A percentile compares a stretch with the other conserved stretches of the same genome.
Conservation (phyloP, 2,888 invertebrate species). For the Branchipolynoe longqiensis region DNA sequence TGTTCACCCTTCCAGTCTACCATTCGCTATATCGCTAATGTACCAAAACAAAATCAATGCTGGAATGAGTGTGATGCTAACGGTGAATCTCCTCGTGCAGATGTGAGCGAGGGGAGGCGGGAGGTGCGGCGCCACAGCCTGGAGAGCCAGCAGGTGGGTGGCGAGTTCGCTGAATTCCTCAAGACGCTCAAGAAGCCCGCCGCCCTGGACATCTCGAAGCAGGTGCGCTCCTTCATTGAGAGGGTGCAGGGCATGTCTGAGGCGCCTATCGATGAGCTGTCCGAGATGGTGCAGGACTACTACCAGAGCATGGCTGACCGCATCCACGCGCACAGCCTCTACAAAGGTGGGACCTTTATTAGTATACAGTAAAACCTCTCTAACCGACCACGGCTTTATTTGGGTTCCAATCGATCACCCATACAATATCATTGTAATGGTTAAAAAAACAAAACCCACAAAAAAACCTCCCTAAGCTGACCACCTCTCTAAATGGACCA, state of each 20-base stretch:
- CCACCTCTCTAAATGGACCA: too few species aligned
- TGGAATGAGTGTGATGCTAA: too few species aligned
- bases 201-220: slow-evolving; percentile 84
- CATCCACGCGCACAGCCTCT: slow-evolving; percentile 84
- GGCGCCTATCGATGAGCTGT: slow-evolving; percentile 85
- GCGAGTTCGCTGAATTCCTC: slow-evolving; percentile 81
- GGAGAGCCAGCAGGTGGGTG: slow-evolving; percentile 82
- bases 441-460: too few species aligned
- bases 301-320: slow-evolving; percentile 90
- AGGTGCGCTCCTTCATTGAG: slow-evolving; percentile 84
- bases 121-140: slow-evolving; percentile 67
- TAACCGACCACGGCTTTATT: too few species aligned
- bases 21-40: too few species aligned
- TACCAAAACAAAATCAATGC: too few species aligned
- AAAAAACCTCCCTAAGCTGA: too few species aligned
- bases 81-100: too few species aligned
- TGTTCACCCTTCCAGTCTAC: too few species aligned
- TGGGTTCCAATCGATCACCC: too few species aligned
- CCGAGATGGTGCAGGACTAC: slow-evolving; percentile 94
- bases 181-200: slow-evolving; percentile 79
- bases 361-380: too few species aligned
- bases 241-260: slow-evolving; percentile 82
- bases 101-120: slow-evolving; percentile 12
- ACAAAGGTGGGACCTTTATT: slow-evolving; percentile 78
- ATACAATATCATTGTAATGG: too few species aligned